Percentiles rank a stretch among this genome's conserved stretches.
Conservation (phyloP, 1,140 invertebrate genomes). For the Drosophila azteca region DNA sequence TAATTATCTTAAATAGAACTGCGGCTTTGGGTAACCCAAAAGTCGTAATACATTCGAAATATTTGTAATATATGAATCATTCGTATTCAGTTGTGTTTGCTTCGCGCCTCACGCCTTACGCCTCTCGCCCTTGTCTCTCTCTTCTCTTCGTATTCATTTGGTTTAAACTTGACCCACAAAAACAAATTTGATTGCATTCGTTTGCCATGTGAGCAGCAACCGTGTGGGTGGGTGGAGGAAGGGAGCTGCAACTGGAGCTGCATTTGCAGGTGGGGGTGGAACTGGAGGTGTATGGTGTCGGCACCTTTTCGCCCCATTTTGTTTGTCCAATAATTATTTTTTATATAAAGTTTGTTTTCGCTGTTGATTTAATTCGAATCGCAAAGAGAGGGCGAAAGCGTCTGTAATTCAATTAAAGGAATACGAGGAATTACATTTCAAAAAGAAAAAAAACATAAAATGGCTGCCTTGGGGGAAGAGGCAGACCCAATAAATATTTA, state of each 20-base stretch:
- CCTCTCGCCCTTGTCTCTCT: too few species aligned
- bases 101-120: too few species aligned
- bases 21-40: too few species aligned
- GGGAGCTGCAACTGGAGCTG: background rate
- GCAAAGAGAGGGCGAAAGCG: background rate
- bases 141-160: constrained; percentile 34
- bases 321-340: constrained; percentile 39
- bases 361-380: constrained; percentile 16
- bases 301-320: constrained; percentile 4
- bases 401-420: constrained; percentile 25
- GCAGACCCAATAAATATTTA: background rate
- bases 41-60: too few species aligned
- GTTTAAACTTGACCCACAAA: constrained; percentile 76
- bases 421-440: too few species aligned
- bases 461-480: too few species aligned
- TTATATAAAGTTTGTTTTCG: constrained; percentile 23
- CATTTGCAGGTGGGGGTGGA: constrained; percentile 7
- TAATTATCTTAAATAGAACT: too few species aligned
- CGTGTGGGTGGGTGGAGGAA: too few species aligned
- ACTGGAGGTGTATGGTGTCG: background rate
- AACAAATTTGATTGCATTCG: constrained; percentile 40
- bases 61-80: too few species aligned
- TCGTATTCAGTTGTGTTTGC: too few species aligned
- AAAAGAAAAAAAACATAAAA: constrained; percentile 3
- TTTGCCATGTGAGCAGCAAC: constrained; percentile 16